These are phyloP conservation scores for Australoheros scitulus DNA, from an alignment of 2,113 vertebrate species.

Conservation along the genomic window DNA sequence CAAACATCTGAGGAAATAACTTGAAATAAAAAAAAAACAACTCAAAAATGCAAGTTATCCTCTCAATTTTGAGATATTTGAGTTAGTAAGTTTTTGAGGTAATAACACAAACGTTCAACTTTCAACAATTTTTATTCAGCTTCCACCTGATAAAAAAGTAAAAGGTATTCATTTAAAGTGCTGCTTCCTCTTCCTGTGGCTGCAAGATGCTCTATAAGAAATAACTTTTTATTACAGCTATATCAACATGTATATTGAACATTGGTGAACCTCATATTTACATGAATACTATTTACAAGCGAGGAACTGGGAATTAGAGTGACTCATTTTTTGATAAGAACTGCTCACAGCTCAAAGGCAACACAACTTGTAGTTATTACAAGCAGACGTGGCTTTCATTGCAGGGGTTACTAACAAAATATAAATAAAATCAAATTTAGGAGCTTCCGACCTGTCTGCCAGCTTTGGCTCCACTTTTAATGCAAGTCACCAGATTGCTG, in stretches of 20 bases:
- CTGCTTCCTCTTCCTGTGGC: background rate
- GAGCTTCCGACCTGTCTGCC: background rate
- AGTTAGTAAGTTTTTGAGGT: background rate
- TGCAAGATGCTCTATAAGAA: background rate
- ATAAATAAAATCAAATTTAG: background rate
- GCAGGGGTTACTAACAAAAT: background rate
- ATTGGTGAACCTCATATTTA: background rate
- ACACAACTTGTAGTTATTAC: background rate
- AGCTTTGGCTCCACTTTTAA: background rate
- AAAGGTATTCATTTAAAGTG: background rate
- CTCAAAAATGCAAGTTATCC: too few species aligned
- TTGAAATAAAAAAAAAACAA: background rate
- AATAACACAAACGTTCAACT: too few species aligned
- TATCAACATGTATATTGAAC: background rate
- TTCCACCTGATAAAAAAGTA: too few species aligned
- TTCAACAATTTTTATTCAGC: too few species aligned
- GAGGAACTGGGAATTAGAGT: background rate
- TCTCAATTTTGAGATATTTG: accelerated
- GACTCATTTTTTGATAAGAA: background rate
- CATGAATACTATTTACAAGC: background rate
- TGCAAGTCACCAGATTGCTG: background rate
- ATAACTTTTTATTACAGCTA: background rate
- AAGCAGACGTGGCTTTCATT: background rate
- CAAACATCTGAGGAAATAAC: background rate
- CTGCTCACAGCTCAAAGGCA: background rate